phyloP scores from a whole-genome alignment of 2,888 invertebrate species.

The Troides helena region DNA sequence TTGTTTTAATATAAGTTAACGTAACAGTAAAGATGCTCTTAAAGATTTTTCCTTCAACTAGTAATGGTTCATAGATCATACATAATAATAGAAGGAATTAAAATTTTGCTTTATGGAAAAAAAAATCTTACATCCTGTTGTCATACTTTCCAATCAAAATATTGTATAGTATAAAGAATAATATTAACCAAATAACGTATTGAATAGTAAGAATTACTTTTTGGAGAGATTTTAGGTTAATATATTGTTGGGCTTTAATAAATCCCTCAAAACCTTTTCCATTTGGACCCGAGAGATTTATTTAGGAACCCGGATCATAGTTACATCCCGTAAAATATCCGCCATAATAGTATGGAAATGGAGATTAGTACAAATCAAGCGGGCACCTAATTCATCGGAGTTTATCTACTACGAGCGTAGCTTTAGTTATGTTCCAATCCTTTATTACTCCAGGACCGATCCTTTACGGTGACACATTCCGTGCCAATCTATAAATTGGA shows the following conservation, averaged over 20 bases:
- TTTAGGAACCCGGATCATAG: slow-evolving; percentile 8
- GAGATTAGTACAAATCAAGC: slow-evolving; percentile 22
- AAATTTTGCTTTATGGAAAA: no score
- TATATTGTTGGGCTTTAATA: neutral
- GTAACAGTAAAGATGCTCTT: no score
- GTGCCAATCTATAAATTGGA: slow-evolving; percentile 28
- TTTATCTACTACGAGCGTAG: slow-evolving; percentile 17
- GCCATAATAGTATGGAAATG: slow-evolving; percentile 19
- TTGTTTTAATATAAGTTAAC: no score
- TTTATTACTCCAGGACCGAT: slow-evolving; percentile 24
- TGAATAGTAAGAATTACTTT: neutral
- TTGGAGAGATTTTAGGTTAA: neutral
- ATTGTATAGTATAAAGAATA: no score
- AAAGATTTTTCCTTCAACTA: no score
- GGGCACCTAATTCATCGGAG: slow-evolving; percentile 22
- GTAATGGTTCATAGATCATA: no score
- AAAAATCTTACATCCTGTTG: no score
- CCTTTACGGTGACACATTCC: slow-evolving; percentile 28
- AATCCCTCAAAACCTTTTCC: slow-evolving; percentile 2
- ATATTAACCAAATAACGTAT: neutral
- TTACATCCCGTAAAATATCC: slow-evolving; percentile 16
- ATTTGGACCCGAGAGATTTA: slow-evolving; percentile 11
- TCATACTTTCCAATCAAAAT: no score
- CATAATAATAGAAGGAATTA: no score
- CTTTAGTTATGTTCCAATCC: slow-evolving; percentile 25